These are phyloP conservation scores for Caerostris darwini DNA, from an alignment of 1,140 invertebrate species.

Conservation along the genomic window DNA sequence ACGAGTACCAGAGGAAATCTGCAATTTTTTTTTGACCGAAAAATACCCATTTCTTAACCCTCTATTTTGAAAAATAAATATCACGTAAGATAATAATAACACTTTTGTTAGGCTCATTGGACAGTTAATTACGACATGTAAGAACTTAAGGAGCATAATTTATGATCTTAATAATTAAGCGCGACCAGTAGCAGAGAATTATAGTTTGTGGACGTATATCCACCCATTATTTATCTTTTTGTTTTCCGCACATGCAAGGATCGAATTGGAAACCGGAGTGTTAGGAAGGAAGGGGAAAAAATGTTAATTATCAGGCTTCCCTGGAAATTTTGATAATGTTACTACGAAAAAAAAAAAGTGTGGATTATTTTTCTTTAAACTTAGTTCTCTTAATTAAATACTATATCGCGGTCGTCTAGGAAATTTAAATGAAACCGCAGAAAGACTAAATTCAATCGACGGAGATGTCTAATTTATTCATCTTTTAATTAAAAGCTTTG, in stretches of 20 bases:
- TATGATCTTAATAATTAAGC: conserved; percentile 42
- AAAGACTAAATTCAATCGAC: conserved; percentile 44
- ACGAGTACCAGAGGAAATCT: not conserved
- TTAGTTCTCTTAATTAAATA: conserved; percentile 63
- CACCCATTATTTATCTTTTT: conserved; percentile 27
- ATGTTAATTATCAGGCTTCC: conserved; percentile 46
- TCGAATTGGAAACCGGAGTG: conserved; percentile 22
- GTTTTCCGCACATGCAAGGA: not conserved
- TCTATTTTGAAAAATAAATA: conserved; percentile 21
- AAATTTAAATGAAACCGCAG: conserved; percentile 64
- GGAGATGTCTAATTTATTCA: conserved; percentile 63
- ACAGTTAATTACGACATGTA: conserved; percentile 36
- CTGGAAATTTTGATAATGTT: conserved; percentile 6
- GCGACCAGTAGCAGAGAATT: not conserved
- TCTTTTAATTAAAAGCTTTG: conserved; percentile 68
- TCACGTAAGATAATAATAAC: conserved; percentile 10
- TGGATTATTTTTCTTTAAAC: conserved; percentile 55
- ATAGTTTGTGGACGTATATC: conserved; percentile 27
- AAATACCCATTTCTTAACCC: not conserved
- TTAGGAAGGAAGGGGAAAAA: not conserved
- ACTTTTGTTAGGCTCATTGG: conserved; percentile 15
- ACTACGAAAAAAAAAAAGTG: not conserved
- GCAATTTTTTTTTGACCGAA: not conserved
- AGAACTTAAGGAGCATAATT: conserved; percentile 32
- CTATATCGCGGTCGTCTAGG: conserved; percentile 18